phyloP scores from a whole-genome alignment of 2,888 invertebrate species.

The Hydraecia micacea region DNA sequence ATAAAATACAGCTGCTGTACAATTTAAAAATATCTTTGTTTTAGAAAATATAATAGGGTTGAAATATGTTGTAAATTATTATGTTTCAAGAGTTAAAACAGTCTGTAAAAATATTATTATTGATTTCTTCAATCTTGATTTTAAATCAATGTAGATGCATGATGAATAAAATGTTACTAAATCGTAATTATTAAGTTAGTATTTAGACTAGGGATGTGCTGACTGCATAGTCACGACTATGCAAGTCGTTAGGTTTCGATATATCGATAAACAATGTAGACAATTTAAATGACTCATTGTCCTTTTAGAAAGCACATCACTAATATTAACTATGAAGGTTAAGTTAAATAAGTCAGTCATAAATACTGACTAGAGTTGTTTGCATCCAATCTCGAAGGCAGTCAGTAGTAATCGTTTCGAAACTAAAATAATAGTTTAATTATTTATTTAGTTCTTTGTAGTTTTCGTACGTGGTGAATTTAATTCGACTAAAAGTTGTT shows the following conservation, averaged over 20 bases:
- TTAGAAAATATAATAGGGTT: background rate
- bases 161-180: conserved; percentile 15
- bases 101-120: conserved; percentile 32
- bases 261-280: conserved; percentile 8
- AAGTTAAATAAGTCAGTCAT: conserved; percentile 35
- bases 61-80: conserved; percentile 9
- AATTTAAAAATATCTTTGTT: background rate
- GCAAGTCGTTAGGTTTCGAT: conserved; percentile 20
- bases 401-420: conserved; percentile 16
- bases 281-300: conserved; percentile 41
- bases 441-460: background rate
- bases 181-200: conserved; percentile 27
- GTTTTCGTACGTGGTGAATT: background rate
- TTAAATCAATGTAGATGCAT: conserved; percentile 10
- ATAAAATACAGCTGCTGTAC: conserved; percentile 31
- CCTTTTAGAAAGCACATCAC: conserved; percentile 46
- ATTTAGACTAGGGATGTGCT: conserved; percentile 58
- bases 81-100: conserved; percentile 9
- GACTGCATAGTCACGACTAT: conserved; percentile 14
- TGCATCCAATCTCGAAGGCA: conserved; percentile 17
- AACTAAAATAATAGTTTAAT: background rate
- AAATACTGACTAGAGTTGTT: conserved; percentile 50
- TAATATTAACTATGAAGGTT: conserved; percentile 22
- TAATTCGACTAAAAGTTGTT: background rate
- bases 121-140: background rate